Conservation (phyloP, 1,140 invertebrate genomes). For the Globodera rostochiensis region DNA sequence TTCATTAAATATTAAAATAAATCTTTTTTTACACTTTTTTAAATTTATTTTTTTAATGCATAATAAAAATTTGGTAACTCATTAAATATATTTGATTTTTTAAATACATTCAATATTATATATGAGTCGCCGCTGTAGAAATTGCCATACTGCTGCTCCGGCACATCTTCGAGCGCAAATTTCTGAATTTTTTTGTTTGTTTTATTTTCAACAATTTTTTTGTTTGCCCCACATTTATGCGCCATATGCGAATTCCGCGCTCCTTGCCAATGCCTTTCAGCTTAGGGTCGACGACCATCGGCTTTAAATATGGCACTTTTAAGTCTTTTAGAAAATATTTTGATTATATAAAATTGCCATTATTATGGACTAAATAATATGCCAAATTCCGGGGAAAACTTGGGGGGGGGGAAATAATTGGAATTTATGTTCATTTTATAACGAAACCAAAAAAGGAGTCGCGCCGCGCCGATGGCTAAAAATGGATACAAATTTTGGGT, state of each 20-base stretch:
- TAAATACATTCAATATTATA: conserved; percentile 81
- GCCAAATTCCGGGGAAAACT: no score
- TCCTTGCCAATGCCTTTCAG: conserved; percentile 56
- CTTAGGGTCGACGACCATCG: conserved; percentile 45
- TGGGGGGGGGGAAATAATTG: no score
- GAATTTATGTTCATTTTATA: no score
- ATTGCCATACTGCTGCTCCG: conserved; percentile 79
- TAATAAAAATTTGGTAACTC: conserved; percentile 10
- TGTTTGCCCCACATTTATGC: conserved; percentile 53
- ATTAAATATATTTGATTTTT: conserved; percentile 7
- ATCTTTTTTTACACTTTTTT: no score
- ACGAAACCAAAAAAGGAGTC: no score
- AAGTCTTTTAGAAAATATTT: no score
- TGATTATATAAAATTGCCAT: no score
- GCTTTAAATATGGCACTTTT: conserved; percentile 22
- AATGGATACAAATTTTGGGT: no score
- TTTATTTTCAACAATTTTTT: neutral
- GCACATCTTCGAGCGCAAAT: conserved; percentile 71
- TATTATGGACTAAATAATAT: no score
- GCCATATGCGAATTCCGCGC: conserved; percentile 61
- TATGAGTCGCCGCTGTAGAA: conserved; percentile 87
- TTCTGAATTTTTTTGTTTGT: conserved; percentile 39
- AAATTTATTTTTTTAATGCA: no score
- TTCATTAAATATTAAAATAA: no score
- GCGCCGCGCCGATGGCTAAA: no score